phyloP scores from a whole-genome alignment of 2,113 vertebrate genomes.

The Alces alces region DNA sequence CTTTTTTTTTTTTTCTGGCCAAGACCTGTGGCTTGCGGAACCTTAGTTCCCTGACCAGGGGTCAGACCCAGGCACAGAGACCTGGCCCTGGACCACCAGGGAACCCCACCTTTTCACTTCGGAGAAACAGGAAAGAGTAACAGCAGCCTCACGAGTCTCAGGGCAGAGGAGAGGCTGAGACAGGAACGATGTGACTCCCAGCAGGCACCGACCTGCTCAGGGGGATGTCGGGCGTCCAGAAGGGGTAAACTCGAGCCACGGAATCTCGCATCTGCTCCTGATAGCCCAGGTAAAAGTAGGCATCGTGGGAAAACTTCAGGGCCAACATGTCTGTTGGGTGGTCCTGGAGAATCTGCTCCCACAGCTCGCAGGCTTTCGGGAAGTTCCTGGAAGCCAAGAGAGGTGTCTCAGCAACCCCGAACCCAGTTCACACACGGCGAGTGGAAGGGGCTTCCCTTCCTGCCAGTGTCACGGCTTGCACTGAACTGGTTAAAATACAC shows the following conservation, averaged over 20 bases:
- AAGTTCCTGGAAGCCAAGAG: constrained; percentile 79
- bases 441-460: accelerated
- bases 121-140: background rate
- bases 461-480: accelerated
- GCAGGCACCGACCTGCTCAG: constrained; percentile 83
- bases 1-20: background rate
- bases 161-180: background rate
- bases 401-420: background rate
- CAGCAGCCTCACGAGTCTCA: background rate
- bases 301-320: constrained; percentile 90
- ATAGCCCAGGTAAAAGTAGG: constrained; percentile 91
- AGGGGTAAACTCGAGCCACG: constrained; percentile 87
- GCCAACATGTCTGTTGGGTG: constrained; percentile 94
- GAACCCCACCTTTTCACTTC: background rate
- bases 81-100: background rate
- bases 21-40: background rate
- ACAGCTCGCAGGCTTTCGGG: constrained; percentile 83
- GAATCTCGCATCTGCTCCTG: constrained; percentile 90
- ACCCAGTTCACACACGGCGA: accelerated
- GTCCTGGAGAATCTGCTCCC: constrained; percentile 91
- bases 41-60: background rate
- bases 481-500: background rate
- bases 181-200: background rate
- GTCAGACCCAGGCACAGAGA: background rate
- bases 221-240: constrained; percentile 89